Percentiles rank a stretch among this genome's conserved stretches.
Conservation (phyloP, 2,797 vertebrate genomes). For the Eupleurogrammus muticus region DNA sequence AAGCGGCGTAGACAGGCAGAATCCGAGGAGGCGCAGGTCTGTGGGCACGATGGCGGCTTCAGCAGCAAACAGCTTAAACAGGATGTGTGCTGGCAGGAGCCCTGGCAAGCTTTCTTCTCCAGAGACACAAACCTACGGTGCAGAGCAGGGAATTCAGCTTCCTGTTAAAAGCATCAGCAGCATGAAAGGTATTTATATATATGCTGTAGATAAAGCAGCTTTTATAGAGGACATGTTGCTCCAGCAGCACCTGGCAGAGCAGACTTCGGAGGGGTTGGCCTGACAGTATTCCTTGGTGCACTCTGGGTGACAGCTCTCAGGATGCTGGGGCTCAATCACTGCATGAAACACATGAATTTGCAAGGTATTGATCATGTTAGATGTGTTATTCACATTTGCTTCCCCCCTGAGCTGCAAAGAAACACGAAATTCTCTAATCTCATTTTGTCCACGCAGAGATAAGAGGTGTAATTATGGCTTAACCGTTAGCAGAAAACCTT, state of each 20-base stretch:
- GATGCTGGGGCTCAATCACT: constrained; percentile 72
- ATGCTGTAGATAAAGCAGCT: no score
- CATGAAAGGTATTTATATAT: no score
- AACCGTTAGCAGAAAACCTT: constrained; percentile 58
- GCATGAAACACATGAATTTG: constrained; percentile 12
- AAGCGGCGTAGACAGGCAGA: constrained; percentile 74
- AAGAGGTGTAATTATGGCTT: constrained; percentile 70
- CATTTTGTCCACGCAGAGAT: constrained; percentile 63
- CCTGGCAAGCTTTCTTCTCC: constrained; percentile 71
- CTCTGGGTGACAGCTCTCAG: constrained; percentile 74
- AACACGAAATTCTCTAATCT: constrained; percentile 19
- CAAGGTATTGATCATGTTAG: background rate
- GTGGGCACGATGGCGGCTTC: constrained; percentile 68
- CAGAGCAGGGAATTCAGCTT: constrained; percentile 6
- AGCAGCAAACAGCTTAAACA: constrained; percentile 81
- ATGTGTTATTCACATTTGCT: constrained; percentile 26
- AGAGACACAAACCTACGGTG: constrained; percentile 68
- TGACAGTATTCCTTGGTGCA: constrained; percentile 81
- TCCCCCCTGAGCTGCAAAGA: constrained; percentile 5
- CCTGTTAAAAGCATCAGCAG: background rate
- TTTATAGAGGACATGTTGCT: background rate
- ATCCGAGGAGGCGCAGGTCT: constrained; percentile 70
- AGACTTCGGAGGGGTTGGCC: constrained; percentile 72
- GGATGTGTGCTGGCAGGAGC: constrained; percentile 82
- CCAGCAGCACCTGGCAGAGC: constrained; percentile 79